These are phyloP conservation scores for Eustalomyia histrio DNA, from an alignment of 2,888 invertebrate species.

Conservation along the genomic window DNA sequence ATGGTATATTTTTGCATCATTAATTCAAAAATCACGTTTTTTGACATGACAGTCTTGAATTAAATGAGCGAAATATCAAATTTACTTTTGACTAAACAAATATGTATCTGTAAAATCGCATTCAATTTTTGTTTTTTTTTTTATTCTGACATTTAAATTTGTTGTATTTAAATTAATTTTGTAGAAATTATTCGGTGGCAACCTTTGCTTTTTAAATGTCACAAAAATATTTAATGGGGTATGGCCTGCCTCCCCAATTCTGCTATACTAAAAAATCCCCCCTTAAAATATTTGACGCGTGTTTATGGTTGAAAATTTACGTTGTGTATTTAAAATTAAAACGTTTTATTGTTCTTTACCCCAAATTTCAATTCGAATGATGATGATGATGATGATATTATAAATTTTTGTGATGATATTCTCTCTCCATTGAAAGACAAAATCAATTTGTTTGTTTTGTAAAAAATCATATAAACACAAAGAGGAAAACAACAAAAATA, in stretches of 20 bases:
- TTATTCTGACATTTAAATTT: no score
- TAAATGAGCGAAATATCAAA: no score
- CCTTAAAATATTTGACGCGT: slow-evolving; percentile 40
- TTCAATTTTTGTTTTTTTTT: no score
- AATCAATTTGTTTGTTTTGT: slow-evolving; percentile 61
- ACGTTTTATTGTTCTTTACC: slow-evolving; percentile 44
- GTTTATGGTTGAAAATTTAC: slow-evolving; percentile 49
- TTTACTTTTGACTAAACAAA: no score
- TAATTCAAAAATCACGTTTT: no score
- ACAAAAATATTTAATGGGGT: slow-evolving; percentile 55
- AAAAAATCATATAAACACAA: slow-evolving; percentile 48
- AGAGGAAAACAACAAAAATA: slow-evolving; percentile 28
- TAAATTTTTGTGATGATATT: slow-evolving; percentile 28
- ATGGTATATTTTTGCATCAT: no score
- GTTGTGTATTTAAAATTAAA: slow-evolving; percentile 53
- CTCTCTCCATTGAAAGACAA: slow-evolving; percentile 41
- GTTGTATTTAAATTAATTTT: no score
- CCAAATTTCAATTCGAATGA: slow-evolving; percentile 25
- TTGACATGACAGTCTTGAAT: no score
- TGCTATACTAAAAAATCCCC: not conserved
- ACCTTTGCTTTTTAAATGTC: slow-evolving; percentile 44
- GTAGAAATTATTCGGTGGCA: no score
- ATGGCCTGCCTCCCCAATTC: slow-evolving; percentile 7
- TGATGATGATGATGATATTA: slow-evolving; percentile 24
- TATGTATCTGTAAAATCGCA: no score